Evolutionary conservation across 1,140 invertebrate species (phyloP).

Genomic region (Metaphire vulgaris): DNA sequence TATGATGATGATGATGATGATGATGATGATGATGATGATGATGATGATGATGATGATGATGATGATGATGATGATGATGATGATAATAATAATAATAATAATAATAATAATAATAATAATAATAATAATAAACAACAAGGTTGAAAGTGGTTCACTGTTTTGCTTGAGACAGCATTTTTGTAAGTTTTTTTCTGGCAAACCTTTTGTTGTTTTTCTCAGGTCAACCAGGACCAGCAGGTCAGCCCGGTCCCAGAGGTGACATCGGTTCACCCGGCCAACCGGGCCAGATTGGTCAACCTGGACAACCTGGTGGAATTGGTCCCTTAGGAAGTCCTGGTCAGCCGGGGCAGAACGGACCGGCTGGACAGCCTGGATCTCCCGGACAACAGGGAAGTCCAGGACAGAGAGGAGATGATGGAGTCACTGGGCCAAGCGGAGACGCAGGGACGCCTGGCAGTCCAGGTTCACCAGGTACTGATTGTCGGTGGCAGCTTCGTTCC

Average conservation of each 20-base stretch:
- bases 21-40: too few relatives aligned
- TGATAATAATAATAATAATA: too few relatives aligned
- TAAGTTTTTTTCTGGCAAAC: too few relatives aligned
- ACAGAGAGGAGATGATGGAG: not conserved
- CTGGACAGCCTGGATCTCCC: conserved; percentile 1
- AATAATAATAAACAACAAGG: too few relatives aligned
- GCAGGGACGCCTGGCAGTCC: not conserved
- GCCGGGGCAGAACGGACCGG: conserved; percentile 1
- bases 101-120: too few relatives aligned
- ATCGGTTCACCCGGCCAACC: not conserved
- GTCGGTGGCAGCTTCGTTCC: too few relatives aligned
- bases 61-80: too few relatives aligned
- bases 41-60: too few relatives aligned
- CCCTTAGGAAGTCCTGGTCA: not conserved
- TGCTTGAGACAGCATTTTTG: too few relatives aligned
- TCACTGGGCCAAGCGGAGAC: not conserved
- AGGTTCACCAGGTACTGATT: not conserved
- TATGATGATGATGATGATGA: too few relatives aligned
- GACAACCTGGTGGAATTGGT: conserved; percentile 8
- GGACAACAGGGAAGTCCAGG: not conserved
- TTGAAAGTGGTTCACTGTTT: too few relatives aligned
- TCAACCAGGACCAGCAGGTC: not conserved
- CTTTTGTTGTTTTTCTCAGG: not conserved
- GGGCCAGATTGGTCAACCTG: not conserved
- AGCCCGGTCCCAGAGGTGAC: not conserved